These are phyloP conservation scores for Drosophila prosaltans DNA, from an alignment of 1,140 invertebrate genomes.

Conservation along the genomic window DNA sequence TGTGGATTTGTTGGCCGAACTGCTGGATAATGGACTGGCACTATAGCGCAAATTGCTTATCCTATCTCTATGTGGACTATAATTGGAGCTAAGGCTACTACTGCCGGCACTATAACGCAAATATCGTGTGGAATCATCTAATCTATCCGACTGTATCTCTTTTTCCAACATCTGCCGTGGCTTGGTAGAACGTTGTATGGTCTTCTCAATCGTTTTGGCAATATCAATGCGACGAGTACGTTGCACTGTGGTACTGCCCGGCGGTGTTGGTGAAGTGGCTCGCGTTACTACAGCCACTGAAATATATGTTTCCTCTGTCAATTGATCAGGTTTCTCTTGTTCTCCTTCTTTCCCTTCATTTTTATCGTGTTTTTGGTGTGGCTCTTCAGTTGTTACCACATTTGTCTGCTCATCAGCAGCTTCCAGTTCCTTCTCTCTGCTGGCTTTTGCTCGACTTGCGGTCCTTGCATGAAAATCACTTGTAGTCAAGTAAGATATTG, in stretches of 20 bases:
- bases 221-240: conserved; percentile 88
- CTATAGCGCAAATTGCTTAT: conserved; percentile 81
- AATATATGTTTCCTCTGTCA: conserved; percentile 79
- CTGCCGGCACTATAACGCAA: conserved; percentile 85
- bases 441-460: conserved; percentile 66
- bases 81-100: conserved; percentile 85
- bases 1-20: conserved; percentile 21
- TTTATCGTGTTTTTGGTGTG: conserved; percentile 20
- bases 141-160: conserved; percentile 88
- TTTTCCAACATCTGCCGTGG: conserved; percentile 86
- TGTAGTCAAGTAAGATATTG: conserved; percentile 74
- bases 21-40: conserved; percentile 55
- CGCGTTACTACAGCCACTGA: conserved; percentile 88
- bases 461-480: conserved; percentile 77
- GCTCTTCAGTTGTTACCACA: background rate
- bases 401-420: conserved; percentile 18
- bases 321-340: background rate
- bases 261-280: conserved; percentile 90
- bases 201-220: conserved; percentile 88
- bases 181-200: conserved; percentile 85
- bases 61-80: conserved; percentile 87
- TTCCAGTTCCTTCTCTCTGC: conserved; percentile 65
- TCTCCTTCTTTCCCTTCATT: background rate
- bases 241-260: conserved; percentile 85
- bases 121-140: conserved; percentile 86